phyloP scores from a whole-genome alignment of 2,888 invertebrate species.

The Caenorhabditis japonica region DNA sequence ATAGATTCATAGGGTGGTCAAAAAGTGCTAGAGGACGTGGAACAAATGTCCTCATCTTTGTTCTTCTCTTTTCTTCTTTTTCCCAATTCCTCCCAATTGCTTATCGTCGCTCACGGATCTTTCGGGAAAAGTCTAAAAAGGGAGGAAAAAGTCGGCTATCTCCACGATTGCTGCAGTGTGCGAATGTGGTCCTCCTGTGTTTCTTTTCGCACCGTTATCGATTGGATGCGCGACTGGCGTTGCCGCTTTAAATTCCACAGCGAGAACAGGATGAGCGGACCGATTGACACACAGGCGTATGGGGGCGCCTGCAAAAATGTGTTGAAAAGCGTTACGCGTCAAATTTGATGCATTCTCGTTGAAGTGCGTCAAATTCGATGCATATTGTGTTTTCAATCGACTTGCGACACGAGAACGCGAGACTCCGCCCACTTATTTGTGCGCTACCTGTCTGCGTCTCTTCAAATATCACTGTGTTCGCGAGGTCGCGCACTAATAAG shows the following conservation, averaged over 20 bases:
- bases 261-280: slow-evolving; percentile 36
- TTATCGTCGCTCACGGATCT: slow-evolving; percentile 32
- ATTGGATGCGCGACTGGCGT: slow-evolving; percentile 31
- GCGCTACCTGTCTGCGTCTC: too few species aligned
- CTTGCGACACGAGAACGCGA: too few species aligned
- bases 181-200: slow-evolving; percentile 42
- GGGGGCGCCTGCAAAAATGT: slow-evolving; percentile 25
- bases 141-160: slow-evolving; percentile 1
- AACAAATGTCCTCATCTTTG: too few species aligned
- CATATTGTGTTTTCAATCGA: too few species aligned
- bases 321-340: neutral
- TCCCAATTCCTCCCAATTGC: slow-evolving; percentile 16
- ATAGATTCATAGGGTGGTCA: too few species aligned
- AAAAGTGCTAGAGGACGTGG: too few species aligned
- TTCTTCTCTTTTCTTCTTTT: too few species aligned
- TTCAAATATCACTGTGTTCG: too few species aligned
- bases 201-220: slow-evolving; percentile 26
- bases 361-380: too few species aligned
- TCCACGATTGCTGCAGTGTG: slow-evolving; percentile 39
- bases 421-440: too few species aligned
- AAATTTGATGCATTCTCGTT: neutral
- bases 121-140: neutral
- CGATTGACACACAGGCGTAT: slow-evolving; percentile 34
- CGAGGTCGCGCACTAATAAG: too few species aligned
- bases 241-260: slow-evolving; percentile 39